Conservation (phyloP, 2,888 invertebrate genomes). For the Creontiades dilutus region DNA sequence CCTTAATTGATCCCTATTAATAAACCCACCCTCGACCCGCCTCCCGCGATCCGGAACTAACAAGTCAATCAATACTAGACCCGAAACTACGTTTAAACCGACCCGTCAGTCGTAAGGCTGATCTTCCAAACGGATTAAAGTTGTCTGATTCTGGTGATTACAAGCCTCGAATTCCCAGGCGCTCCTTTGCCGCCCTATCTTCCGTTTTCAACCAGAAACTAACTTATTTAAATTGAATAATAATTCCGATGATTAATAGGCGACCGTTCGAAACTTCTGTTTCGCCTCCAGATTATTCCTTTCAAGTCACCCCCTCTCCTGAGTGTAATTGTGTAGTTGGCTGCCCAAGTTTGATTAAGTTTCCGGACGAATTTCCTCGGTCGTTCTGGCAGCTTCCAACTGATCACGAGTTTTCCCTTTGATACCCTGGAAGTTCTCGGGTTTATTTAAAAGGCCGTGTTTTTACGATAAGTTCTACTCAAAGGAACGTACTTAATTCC, state of each 20-base stretch:
- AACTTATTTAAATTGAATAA: conserved; percentile 33
- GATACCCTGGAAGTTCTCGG: background rate
- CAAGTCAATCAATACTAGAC: conserved; percentile 25
- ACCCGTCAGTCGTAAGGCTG: background rate
- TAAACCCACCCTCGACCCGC: background rate
- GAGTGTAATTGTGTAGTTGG: conserved; percentile 21
- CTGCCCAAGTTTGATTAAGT: conserved; percentile 8
- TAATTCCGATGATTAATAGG: conserved; percentile 36
- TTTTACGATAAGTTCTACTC: background rate
- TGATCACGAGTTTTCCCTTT: conserved; percentile 13
- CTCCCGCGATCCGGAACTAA: conserved; percentile 2
- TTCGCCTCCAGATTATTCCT: background rate
- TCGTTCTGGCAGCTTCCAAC: conserved; percentile 24
- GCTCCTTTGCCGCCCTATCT: background rate
- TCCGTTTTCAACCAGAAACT: background rate
- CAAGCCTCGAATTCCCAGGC: background rate
- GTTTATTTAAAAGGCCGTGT: background rate
- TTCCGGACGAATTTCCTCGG: background rate
- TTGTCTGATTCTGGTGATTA: conserved; percentile 16
- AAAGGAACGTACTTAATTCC: background rate
- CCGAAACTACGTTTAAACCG: conserved; percentile 12
- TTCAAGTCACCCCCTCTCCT: background rate
- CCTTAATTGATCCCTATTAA: conserved; percentile 24
- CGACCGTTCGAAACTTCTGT: background rate
- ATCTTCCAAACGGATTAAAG: conserved; percentile 26